Percentiles rank a stretch among this genome's conserved stretches.
phyloP scores from a whole-genome alignment of 2,888 invertebrate species.

The Pasiphila rectangulata region DNA sequence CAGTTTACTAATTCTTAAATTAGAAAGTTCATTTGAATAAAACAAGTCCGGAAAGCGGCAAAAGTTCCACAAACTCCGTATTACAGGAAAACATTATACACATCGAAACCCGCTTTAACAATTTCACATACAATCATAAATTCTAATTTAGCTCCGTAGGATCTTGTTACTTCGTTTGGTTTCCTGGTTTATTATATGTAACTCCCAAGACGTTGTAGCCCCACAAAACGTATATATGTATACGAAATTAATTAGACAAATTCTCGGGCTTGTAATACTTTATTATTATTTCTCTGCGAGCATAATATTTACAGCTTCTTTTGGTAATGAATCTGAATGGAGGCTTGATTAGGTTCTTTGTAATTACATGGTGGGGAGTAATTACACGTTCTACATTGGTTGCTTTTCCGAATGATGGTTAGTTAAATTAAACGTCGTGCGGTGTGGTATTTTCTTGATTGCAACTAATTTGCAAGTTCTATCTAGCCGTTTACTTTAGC shows the following conservation, averaged over 20 bases:
- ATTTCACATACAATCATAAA: conserved; percentile 80
- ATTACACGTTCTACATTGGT: conserved; percentile 49
- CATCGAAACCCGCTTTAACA: conserved; percentile 72
- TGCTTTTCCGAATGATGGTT: conserved; percentile 68
- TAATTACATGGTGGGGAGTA: conserved; percentile 66
- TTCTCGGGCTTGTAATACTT: conserved; percentile 77
- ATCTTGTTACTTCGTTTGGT: conserved; percentile 75
- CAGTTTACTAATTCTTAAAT: conserved; percentile 29
- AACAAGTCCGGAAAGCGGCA: conserved; percentile 41
- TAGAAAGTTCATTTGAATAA: conserved; percentile 52
- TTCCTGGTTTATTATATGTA: conserved; percentile 73
- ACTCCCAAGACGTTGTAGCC: conserved; percentile 76
- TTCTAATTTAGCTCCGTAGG: conserved; percentile 76
- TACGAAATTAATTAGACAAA: conserved; percentile 80
- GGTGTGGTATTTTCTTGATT: conserved; percentile 60
- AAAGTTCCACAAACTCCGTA: conserved; percentile 56
- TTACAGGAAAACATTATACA: conserved; percentile 57
- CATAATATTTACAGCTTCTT: conserved; percentile 75
- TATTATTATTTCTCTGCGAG: conserved; percentile 76
- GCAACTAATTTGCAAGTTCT: conserved; percentile 39
- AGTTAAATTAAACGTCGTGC: conserved; percentile 75
- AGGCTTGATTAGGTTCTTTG: conserved; percentile 71
- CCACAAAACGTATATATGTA: conserved; percentile 72
- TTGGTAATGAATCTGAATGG: conserved; percentile 71
- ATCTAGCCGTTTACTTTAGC: conserved; percentile 45